Evolutionary conservation across 2,888 invertebrate species (phyloP).

Genomic region (Netelia inedita): DNA sequence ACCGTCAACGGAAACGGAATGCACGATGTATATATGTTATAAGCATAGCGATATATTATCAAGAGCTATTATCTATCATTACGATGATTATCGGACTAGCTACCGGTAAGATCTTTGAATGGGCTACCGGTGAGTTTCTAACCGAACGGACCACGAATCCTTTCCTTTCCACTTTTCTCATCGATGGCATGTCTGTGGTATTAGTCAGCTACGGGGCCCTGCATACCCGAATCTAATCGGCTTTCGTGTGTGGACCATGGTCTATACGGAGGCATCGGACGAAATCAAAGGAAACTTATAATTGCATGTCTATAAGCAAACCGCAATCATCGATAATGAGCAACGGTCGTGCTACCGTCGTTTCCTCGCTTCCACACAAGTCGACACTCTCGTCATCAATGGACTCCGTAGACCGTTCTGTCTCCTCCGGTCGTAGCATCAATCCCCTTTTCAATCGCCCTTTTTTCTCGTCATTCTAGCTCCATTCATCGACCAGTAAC

Average conservation of each 20-base stretch:
- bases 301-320: slow-evolving; percentile 75
- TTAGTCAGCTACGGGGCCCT: slow-evolving; percentile 39
- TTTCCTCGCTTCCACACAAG: slow-evolving; percentile 69
- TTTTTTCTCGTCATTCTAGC: slow-evolving; percentile 23
- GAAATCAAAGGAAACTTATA: slow-evolving; percentile 59
- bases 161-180: slow-evolving; percentile 26
- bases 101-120: slow-evolving; percentile 62
- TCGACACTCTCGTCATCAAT: slow-evolving; percentile 73
- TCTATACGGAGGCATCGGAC: slow-evolving; percentile 36
- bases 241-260: slow-evolving; percentile 38
- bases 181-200: slow-evolving; percentile 30
- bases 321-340: slow-evolving; percentile 78
- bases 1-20: slow-evolving; percentile 41
- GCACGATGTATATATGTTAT: slow-evolving; percentile 9
- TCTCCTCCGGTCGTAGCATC: slow-evolving; percentile 20
- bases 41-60: slow-evolving; percentile 52
- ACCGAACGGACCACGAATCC: slow-evolving; percentile 9
- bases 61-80: slow-evolving; percentile 63
- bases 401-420: not conserved
- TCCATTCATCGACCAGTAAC: slow-evolving; percentile 56
- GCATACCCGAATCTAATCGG: slow-evolving; percentile 61
- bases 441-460: slow-evolving; percentile 7
- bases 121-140: slow-evolving; percentile 34
- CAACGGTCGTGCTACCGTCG: slow-evolving; percentile 73
- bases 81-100: slow-evolving; percentile 60